Base-by-base conservation (phyloP, 1,140 invertebrate genomes). In the Drosophila nasuta region DNA sequence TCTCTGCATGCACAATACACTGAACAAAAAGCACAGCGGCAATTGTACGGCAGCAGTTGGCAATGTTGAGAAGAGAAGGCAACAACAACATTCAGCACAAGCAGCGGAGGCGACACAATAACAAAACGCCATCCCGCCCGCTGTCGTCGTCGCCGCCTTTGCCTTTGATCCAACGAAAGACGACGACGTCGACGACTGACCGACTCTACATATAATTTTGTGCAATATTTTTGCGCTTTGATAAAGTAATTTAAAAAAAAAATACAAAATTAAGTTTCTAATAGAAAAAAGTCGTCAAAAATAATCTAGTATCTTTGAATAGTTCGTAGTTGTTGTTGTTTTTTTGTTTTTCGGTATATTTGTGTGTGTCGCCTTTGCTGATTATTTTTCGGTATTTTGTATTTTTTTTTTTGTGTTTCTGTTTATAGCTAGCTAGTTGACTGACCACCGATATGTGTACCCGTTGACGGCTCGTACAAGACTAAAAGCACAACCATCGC, bases 401-500 rank as follows among this genome's bases (percentile, higher is more conserved):
- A 54, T 51, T 20, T 70, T 72, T 72, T 72, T 80, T 71, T 25
- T 25, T 25, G 20, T 25, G 20, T 25, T 25, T 25, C 20, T 25
- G 20, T 4, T 25, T 25, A 25, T 25, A 25, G 35, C 20, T 72
- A 51, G 17, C 10, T 56, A 64, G 54, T 45, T 64, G 81, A 62
- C 89, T 91, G 66, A 89, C 89, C 89, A 91, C 89, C 85, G 91
- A 91, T 89, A 91, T 92, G 91, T 91, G 64, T 77, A 77, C 85
- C 80, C 91, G 91, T 89, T 88, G 87, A 92, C 77, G 79, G 79
- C 75, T 91, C 85, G 91, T 83, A 81, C 82, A 89, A 83, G 91
- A 92, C 91, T 92, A 74, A 92, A 74, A 92, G 79, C 74, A 48
- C 77, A 57, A 82, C 80, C 78, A 78, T 77, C 71, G 68, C 76